These are phyloP conservation scores for Bellardia bayeri DNA, from an alignment of 2,888 invertebrate species.

Conservation along the genomic window DNA sequence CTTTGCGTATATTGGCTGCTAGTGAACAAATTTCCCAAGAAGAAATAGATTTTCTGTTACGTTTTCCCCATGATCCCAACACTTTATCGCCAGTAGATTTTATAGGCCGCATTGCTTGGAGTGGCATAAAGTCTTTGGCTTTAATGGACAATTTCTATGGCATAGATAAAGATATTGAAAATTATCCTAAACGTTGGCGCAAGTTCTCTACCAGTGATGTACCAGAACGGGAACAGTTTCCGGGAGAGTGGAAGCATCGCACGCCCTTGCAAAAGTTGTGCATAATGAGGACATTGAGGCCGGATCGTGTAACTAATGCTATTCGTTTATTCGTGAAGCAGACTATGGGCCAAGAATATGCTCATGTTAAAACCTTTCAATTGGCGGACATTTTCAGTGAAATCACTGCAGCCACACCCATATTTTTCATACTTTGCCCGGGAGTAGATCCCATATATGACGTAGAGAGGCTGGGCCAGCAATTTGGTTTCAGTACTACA, in stretches of 20 bases:
- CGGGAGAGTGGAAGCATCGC: conserved; percentile 98
- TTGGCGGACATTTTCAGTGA: conserved; percentile 94
- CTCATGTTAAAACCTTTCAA: conserved; percentile 90
- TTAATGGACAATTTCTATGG: conserved; percentile 93
- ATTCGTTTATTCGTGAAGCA: conserved; percentile 94
- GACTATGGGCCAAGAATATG: conserved; percentile 92
- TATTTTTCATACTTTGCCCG: conserved; percentile 97
- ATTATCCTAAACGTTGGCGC: conserved; percentile 95
- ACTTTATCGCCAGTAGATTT: conserved; percentile 92
- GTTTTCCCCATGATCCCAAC: conserved; percentile 91
- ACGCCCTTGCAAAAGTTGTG: conserved; percentile 93
- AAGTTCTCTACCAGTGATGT: conserved; percentile 95
- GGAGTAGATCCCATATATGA: conserved; percentile 94
- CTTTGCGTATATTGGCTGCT: conserved; percentile 87
- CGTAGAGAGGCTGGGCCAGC: conserved; percentile 93
- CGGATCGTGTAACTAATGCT: conserved; percentile 98
- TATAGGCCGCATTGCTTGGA: conserved; percentile 91
- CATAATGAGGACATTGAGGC: conserved; percentile 94
- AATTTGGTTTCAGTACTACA: conserved; percentile 91
- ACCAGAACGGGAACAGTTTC: conserved; percentile 96
- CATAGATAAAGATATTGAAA: conserved; percentile 96
- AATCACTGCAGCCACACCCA: conserved; percentile 92
- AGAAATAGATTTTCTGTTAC: conserved; percentile 94
- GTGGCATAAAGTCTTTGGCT: conserved; percentile 92
- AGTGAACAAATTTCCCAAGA: conserved; percentile 87